These are phyloP conservation scores for Isichthys henryi DNA, from an alignment of 2,113 vertebrate genomes.

Conservation along the genomic window DNA sequence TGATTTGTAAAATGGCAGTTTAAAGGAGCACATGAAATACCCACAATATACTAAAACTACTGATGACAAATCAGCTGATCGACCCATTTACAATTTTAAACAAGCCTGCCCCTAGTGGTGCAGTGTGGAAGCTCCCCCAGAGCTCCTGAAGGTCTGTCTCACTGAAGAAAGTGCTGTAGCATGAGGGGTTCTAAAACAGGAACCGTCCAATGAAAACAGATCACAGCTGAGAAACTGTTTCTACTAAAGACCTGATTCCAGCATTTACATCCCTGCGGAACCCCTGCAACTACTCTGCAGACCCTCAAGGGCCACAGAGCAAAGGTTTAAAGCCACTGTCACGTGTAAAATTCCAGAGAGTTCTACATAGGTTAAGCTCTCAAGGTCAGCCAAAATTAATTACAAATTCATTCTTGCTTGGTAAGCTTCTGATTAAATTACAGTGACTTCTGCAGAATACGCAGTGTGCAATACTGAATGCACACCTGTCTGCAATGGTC, in stretches of 20 bases:
- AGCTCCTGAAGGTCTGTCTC: background rate
- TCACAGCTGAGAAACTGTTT: background rate
- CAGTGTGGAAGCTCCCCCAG: background rate
- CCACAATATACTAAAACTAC: background rate
- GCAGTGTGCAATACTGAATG: background rate
- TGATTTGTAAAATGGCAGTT: background rate
- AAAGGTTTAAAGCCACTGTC: background rate
- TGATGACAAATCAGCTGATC: background rate
- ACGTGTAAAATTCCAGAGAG: background rate
- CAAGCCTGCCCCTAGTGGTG: slow-evolving; percentile 12
- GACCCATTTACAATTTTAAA: background rate
- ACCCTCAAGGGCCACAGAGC: background rate
- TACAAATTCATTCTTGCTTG: background rate
- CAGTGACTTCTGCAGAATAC: background rate
- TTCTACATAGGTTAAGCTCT: background rate
- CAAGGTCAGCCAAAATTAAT: background rate
- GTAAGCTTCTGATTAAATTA: background rate
- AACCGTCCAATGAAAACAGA: background rate
- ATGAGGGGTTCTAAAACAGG: background rate
- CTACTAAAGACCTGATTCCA: background rate
- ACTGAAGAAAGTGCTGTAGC: background rate
- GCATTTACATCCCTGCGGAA: background rate
- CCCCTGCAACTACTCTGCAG: background rate
- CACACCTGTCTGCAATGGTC: background rate
- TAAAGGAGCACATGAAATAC: background rate